These are phyloP conservation scores for Macquaria australasica DNA, from an alignment of 2,113 vertebrate species.

Conservation along the genomic window DNA sequence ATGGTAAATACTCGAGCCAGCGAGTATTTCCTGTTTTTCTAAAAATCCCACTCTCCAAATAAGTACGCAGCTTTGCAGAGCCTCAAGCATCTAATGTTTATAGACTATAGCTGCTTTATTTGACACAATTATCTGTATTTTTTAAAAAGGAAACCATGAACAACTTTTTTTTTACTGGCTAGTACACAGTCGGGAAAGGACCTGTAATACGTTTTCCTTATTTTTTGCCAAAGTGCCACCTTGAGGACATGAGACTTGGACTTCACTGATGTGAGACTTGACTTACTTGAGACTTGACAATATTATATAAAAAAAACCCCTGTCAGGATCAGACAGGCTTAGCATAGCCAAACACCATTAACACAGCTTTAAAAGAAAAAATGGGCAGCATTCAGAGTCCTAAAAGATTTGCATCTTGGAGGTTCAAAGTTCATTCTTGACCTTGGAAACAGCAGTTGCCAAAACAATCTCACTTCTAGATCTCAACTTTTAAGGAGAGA, in stretches of 20 bases:
- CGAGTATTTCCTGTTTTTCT: neutral
- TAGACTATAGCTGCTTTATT: neutral
- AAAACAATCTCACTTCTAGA: neutral
- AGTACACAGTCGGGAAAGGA: neutral
- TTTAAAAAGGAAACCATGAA: neutral
- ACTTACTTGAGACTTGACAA: no score
- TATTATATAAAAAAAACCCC: no score
- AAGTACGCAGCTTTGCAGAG: neutral
- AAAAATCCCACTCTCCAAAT: neutral
- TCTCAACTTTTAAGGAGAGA: neutral
- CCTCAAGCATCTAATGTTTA: neutral
- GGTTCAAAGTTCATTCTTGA: neutral
- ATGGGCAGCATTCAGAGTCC: neutral
- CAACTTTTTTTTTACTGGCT: neutral
- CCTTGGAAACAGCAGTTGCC: neutral
- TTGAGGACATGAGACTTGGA: no score
- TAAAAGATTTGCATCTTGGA: neutral
- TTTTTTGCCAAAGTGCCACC: no score
- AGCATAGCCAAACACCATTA: neutral
- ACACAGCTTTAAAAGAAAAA: neutral
- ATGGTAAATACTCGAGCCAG: neutral
- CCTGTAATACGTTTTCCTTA: neutral
- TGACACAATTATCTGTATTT: neutral
- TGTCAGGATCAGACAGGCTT: no score
- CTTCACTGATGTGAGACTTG: no score